Percentiles rank a stretch among this genome's conserved stretches.
Conservation (phyloP, 1,140 invertebrate genomes). For the Cylas formicarius region DNA sequence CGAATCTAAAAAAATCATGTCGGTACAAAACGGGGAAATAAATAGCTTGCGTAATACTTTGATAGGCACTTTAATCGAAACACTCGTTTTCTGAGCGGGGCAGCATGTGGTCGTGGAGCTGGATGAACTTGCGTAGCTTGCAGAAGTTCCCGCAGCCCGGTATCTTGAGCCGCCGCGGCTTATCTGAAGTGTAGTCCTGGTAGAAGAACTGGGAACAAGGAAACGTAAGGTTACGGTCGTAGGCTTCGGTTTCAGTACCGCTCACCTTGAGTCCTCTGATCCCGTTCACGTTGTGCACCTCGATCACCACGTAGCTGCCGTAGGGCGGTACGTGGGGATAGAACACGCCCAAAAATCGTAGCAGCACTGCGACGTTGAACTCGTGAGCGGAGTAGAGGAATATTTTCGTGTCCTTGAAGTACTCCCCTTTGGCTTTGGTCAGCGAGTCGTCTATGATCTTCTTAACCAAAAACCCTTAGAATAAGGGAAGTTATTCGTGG, state of each 20-base stretch:
- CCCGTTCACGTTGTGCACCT: conserved; percentile 23
- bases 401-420: conserved; percentile 50
- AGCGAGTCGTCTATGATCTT: conserved; percentile 54
- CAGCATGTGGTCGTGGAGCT: conserved; percentile 23
- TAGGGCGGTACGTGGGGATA: conserved; percentile 52
- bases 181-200: conserved; percentile 21
- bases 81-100: conserved; percentile 19
- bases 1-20: too few relatives aligned
- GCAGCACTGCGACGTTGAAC: conserved; percentile 58
- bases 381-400: conserved; percentile 66
- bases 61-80: too few relatives aligned
- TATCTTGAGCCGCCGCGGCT: conserved; percentile 28
- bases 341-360: conserved; percentile 60
- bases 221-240: not conserved
- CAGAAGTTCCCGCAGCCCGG: conserved; percentile 33
- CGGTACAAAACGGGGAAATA: too few relatives aligned
- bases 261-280: conserved; percentile 20
- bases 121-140: conserved; percentile 34
- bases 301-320: conserved; percentile 40
- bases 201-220: conserved; percentile 31
- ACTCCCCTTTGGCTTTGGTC: conserved; percentile 43
- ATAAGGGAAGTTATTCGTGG: conserved; percentile 6
- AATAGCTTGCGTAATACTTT: too few relatives aligned
- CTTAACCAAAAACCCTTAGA: conserved; percentile 46
- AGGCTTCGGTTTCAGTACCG: not conserved